Base-by-base conservation (phyloP, 2,888 invertebrate genomes). In the Byasa hedistus region DNA sequence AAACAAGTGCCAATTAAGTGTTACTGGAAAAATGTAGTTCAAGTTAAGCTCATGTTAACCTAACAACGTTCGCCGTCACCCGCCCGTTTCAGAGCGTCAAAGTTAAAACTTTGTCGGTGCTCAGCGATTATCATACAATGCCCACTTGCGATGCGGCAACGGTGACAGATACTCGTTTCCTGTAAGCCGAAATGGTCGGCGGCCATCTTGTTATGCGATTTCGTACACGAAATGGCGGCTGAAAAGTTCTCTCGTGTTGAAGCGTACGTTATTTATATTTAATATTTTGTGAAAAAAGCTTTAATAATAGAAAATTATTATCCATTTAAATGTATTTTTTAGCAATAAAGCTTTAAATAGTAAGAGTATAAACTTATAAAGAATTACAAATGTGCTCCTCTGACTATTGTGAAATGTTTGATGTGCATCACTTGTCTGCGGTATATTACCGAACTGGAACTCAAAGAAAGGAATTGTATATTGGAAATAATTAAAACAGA, bases 111-210 rank as follows among this genome's bases (percentile, higher is more conserved):
- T 89, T 87, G 89, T 89, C 88, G 85, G 86, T 82, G 81, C 81
- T 75, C 55, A 32, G 62, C 78, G 80, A 91, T 91, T 91, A 91
- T 89, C 91, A 91, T 91, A 91, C 91, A 91, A 91, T 91, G 77
- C 80, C 86, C 84, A 85, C 87, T 91, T 87, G 87, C 84, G 82
- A 89, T 89, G 87, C 87, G 77, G 81, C 82, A 77, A 77, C 80
- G 85, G 82, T 89, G 89, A 89, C 90, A 89, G 89, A 89, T 89
- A 89, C 87, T 85, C 87, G 86, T 87, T 89, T 91, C 90, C 89
- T 89, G 83, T 83, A 82, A 83, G 66, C 87, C 88, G 81, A 89
- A 90, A 86, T 82, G 83, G 86, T 77, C 72, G 78, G 77, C 79
- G 72, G 87, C 90, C 91, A 91, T 91, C 84, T 91, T 91, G 90